Base-by-base conservation (phyloP, 1,140 invertebrate species). In the Diorhabda carinulata region DNA sequence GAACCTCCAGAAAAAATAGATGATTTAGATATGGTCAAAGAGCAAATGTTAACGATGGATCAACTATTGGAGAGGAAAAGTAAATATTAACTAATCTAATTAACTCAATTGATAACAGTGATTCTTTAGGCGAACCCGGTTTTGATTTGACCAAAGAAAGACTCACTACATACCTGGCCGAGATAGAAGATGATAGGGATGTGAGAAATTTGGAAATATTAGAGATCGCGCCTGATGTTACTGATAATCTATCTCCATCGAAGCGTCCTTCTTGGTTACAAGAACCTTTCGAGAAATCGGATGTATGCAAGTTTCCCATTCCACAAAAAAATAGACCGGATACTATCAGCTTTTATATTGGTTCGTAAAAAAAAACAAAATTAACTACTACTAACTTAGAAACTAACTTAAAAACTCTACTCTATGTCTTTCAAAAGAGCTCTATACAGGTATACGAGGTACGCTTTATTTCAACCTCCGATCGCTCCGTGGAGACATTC, bases 1-100 rank as follows among this genome's bases (percentile, higher is more conserved):
- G 70, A 40, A 40, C 74, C 76, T 4, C 76, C 76, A 25, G 67
- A 73, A 40, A 74, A 65, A 7, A 64, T 75, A 7, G 72, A 75
- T 40, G 72, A 75, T 6, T 6, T 52, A 8, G 47, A 52, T 8
- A 41, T 57, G 40, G 10, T 65, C 3, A 56, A 68, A 41, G 69
- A 68, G 44, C 61, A 68, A 52, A 58, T 56, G 40, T 5, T 41
- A 40, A n/a, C 59, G 4, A 2, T 3, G 8, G 25, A 9, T 5
- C 59, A 25, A 8, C 4, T 41, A 41, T 8, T 5, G 7, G 59
- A 61, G 9, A 40, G 8, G 6, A 43, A 61, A 61, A 5, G 59
- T 61, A 61, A 61, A 2, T 3, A n/a, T 6, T n/a, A 2, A 52
- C 47, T 8, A 52, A 52, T 25, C 25, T 25, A 25, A 25, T 25